Conservation (phyloP, 1,140 invertebrate genomes). For the Zophobas atratus region DNA sequence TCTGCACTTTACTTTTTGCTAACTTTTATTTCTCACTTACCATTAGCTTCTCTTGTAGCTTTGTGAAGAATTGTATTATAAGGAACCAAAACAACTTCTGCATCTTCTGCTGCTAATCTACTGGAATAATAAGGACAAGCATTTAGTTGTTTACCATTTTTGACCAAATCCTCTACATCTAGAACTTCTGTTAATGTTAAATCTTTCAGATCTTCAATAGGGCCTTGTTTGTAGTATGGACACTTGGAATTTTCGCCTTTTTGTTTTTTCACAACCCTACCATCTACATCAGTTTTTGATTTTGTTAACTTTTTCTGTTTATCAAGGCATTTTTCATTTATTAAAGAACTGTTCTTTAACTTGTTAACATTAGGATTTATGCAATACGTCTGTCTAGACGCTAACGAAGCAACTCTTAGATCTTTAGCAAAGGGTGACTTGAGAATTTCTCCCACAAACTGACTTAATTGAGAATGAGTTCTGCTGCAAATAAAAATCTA, state of each 20-base stretch:
- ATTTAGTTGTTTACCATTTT: conserved; percentile 77
- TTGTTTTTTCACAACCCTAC: conserved; percentile 75
- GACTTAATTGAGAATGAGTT: conserved; percentile 96
- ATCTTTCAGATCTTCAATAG: conserved; percentile 78
- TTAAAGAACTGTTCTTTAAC: conserved; percentile 84
- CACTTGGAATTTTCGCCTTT: conserved; percentile 72
- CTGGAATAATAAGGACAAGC: conserved; percentile 95
- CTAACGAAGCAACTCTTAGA: conserved; percentile 86
- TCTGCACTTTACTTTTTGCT: neutral
- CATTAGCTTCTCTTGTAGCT: conserved; percentile 85
- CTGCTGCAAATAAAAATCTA: conserved; percentile 95
- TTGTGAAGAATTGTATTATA: conserved; percentile 93
- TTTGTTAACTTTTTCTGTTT: conserved; percentile 82
- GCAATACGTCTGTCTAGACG: conserved; percentile 94
- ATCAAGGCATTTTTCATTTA: conserved; percentile 96
- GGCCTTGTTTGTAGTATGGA: conserved; percentile 78
- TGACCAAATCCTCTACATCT: conserved; percentile 92
- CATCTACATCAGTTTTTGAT: conserved; percentile 74
- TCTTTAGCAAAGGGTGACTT: conserved; percentile 84
- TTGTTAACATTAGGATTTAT: conserved; percentile 87
- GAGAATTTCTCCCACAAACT: conserved; percentile 94
- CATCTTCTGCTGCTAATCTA: conserved; percentile 83
- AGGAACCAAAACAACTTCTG: conserved; percentile 87
- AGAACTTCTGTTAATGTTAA: conserved; percentile 79
- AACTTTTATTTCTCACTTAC: conserved; percentile 48